A percentile compares a stretch with the other conserved stretches of the same genome.
Evolutionary conservation across 2,797 vertebrate genomes (phyloP).

Genomic region (Phataginus tetradactyla): DNA sequence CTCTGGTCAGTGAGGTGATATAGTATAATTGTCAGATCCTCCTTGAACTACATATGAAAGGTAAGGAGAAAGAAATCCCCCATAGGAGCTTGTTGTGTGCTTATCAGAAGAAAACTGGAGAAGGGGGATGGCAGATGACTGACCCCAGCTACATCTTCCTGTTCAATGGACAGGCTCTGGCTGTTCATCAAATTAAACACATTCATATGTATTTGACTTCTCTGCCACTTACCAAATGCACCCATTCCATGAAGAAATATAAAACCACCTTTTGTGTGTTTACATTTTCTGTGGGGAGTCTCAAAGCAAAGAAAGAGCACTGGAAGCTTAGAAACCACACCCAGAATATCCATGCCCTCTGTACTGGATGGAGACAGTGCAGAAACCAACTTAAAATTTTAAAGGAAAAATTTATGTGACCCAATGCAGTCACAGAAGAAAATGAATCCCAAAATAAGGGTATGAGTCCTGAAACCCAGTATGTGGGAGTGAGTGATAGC

Average conservation of each 20-base stretch:
- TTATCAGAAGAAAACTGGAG: neutral
- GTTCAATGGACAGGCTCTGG: neutral
- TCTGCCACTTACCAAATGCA: neutral
- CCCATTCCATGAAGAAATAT: neutral
- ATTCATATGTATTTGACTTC: neutral
- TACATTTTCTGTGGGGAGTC: neutral
- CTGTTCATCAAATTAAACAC: neutral
- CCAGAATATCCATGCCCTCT: neutral
- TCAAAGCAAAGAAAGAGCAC: neutral
- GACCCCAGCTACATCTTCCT: neutral
- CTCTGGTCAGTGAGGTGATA: neutral
- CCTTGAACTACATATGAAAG: neutral
- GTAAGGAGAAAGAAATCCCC: neutral
- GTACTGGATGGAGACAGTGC: neutral
- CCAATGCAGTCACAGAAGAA: neutral
- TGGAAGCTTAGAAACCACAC: neutral
- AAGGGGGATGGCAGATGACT: neutral
- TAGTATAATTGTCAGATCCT: neutral
- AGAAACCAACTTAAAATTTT: neutral
- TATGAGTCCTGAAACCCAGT: neutral
- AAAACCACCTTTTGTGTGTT: neutral
- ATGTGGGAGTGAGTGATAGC: neutral
- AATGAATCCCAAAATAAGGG: neutral
- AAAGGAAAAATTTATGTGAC: neutral
- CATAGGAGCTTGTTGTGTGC: neutral